Evolutionary conservation across 2,113 vertebrate genomes (phyloP).

Genomic region (Myotis yumanensis): DNA sequence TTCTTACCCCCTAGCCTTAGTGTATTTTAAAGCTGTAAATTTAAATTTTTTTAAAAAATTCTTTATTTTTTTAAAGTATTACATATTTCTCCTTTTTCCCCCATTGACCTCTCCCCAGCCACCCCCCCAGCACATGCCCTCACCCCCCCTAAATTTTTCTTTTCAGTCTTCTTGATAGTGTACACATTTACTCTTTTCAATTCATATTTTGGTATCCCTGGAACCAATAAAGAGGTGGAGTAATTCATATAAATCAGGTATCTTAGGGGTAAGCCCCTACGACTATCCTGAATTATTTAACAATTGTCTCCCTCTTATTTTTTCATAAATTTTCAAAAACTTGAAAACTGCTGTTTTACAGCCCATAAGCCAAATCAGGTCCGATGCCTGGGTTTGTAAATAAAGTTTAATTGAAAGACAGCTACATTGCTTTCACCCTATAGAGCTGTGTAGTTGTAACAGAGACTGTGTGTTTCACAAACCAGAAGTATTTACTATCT

Average conservation of each 20-base stretch:
- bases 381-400: not conserved
- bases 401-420: not conserved
- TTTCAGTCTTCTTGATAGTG: not conserved
- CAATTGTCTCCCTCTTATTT: not conserved
- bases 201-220: not conserved
- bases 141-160: not conserved
- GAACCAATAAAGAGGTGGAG: not conserved
- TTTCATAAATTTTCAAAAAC: not conserved
- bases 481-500: not conserved
- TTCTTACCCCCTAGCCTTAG: not conserved
- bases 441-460: not conserved
- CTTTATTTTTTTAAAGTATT: too few species aligned
- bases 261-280: not conserved
- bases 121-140: too few species aligned
- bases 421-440: not conserved
- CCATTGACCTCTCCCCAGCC: too few species aligned
- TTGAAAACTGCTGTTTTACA: not conserved
- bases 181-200: not conserved
- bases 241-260: not conserved
- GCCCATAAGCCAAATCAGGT: not conserved
- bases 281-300: not conserved
- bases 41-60: not conserved
- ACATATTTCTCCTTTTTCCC: too few species aligned
- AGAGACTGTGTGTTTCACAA: not conserved
- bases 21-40: not conserved